Conservation (phyloP, 2,113 vertebrate genomes). For the Calidris pygmaea region DNA sequence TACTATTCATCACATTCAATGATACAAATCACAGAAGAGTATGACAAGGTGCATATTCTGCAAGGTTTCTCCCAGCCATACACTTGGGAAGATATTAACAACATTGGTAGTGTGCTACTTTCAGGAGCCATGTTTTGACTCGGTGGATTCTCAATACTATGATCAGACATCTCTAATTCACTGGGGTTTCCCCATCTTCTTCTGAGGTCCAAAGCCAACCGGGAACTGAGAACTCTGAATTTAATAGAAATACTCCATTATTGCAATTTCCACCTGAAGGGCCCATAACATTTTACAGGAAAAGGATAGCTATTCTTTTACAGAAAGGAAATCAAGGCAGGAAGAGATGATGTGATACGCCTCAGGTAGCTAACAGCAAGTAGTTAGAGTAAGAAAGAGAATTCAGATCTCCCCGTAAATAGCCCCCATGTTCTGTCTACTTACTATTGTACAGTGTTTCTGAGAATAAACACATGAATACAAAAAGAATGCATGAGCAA, state of each 20-base stretch:
- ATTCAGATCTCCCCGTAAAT: not conserved
- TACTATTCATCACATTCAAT: not conserved
- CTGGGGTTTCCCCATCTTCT: not conserved
- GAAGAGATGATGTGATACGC: not conserved
- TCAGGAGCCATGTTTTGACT: not conserved
- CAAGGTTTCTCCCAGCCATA: not conserved
- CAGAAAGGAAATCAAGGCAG: not conserved
- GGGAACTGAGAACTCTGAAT: not conserved
- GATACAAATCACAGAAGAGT: not conserved
- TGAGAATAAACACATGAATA: not conserved
- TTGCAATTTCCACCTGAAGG: not conserved
- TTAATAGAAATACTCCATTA: not conserved
- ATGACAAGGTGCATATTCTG: not conserved
- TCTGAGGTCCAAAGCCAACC: not conserved
- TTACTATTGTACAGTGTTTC: not conserved
- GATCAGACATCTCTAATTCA: not conserved
- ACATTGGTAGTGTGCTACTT: not conserved
- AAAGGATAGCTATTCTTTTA: not conserved
- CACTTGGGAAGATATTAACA: not conserved
- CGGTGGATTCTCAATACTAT: not conserved
- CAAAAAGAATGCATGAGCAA: not conserved
- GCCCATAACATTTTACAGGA: not conserved
- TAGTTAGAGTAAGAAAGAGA: not conserved
- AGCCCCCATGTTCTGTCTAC: not conserved
- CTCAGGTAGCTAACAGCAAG: not conserved